These are phyloP conservation scores for Hydrotaea cyrtoneurina DNA, from an alignment of 2,888 invertebrate species.

Conservation along the genomic window DNA sequence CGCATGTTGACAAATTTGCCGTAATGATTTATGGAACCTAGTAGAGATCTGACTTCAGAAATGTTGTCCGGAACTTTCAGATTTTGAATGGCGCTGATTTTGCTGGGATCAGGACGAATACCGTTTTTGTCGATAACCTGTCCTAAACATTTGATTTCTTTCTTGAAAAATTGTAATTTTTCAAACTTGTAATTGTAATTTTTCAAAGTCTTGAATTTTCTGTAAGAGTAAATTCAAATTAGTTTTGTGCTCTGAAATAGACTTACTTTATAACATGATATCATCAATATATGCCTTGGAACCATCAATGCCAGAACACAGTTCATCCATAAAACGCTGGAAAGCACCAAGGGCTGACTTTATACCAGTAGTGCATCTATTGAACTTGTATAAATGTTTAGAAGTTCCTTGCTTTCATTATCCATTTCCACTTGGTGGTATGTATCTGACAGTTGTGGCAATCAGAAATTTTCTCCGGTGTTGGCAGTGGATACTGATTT, in stretches of 20 bases:
- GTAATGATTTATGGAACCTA: no score
- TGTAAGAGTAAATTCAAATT: no score
- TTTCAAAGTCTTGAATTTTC: conserved; percentile 49
- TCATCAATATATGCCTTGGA: not conserved
- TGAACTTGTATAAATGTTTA: conserved; percentile 20
- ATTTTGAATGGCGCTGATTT: no score
- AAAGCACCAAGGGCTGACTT: conserved; percentile 30
- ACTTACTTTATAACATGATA: not conserved
- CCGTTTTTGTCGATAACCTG: no score
- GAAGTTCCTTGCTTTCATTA: not conserved
- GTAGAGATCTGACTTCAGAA: no score
- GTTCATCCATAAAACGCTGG: conserved; percentile 38
- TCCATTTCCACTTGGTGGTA: conserved; percentile 25
- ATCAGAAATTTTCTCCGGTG: conserved; percentile 16
- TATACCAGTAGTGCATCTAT: conserved; percentile 1
- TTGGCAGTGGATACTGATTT: conserved; percentile 25
- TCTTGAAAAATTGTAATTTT: conserved; percentile 60
- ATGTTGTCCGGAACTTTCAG: no score
- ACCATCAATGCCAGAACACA: conserved; percentile 28
- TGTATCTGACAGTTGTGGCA: conserved; percentile 35
- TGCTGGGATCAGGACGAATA: no score
- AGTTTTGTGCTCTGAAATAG: no score
- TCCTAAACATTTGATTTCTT: no score
- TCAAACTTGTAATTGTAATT: conserved; percentile 54
- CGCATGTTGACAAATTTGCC: conserved; percentile 54